Percentiles rank a stretch among this genome's conserved stretches.
Evolutionary conservation across 2,113 vertebrate species (phyloP).

Genomic region (Halcyon senegalensis): DNA sequence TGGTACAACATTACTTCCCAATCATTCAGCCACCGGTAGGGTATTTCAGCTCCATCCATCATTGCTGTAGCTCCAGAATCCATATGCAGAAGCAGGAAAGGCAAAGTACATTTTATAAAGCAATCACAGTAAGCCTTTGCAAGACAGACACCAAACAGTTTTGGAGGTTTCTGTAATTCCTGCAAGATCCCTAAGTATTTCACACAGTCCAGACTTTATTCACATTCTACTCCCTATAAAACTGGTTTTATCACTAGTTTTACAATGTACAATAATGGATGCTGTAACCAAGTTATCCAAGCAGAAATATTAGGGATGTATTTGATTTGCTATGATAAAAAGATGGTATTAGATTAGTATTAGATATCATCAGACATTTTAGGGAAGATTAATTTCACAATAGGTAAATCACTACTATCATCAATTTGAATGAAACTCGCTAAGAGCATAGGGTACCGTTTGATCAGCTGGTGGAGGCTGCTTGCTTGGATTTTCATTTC

Average conservation of each 20-base stretch:
- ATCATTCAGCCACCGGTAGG: background rate
- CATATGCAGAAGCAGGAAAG: background rate
- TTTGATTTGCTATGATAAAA: background rate
- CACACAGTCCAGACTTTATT: background rate
- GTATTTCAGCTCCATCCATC: background rate
- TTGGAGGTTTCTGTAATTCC: background rate
- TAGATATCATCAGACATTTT: background rate
- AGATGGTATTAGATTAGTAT: background rate
- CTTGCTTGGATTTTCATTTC: background rate
- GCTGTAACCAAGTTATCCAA: background rate
- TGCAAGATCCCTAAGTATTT: background rate
- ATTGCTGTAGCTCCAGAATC: background rate
- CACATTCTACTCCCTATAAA: background rate
- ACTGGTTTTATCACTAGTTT: background rate
- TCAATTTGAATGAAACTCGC: background rate
- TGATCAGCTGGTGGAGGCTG: background rate
- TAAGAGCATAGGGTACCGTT: background rate
- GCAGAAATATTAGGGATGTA: background rate
- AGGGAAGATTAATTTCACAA: constrained; percentile 21
- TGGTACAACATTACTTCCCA: background rate
- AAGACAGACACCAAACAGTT: background rate
- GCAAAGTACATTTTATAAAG: background rate
- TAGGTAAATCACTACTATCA: background rate
- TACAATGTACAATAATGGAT: background rate
- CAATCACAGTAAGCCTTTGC: background rate